Base-by-base conservation (phyloP, 1,140 invertebrate genomes). In the Protaetia brevitarsis region DNA sequence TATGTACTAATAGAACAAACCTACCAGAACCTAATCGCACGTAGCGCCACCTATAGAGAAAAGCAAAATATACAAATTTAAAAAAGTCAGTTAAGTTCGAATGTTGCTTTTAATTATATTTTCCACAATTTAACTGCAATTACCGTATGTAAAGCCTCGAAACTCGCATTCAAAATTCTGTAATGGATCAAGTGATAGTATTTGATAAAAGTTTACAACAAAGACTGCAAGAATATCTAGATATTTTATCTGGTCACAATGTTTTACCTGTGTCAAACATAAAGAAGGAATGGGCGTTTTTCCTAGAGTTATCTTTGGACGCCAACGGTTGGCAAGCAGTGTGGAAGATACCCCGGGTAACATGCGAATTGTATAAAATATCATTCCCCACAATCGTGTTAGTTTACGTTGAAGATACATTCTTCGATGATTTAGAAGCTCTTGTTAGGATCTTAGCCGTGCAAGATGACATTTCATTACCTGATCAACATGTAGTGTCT, bases 301-400 rank as follows among this genome's bases (percentile, higher is more conserved):
- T 83, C 56, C 68, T 86, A 4, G 84, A 87, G 65, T 63, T 86
- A 26, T 78, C 81, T 13, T 75, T 87, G 28, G 85, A 87, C 64
- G 82, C 83, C 29, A 76, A 76, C 68, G 85, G 85, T 3, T 87
- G 86, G 86, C 82, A 84, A 72, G 85, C 84, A 1, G 68, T 87
- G 19, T 87, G 86, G 86, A 87, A 86, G 75, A 84, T 87, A 66
- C 81, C 85, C 13, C 78, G 84, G 5, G 66, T 79, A 4, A 83
- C 80, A 19, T 87, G 86, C 56, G 82, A 86, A 71, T 78, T 82
- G 23, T 77, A 85, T 0, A 76, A 83, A 56, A 77, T 87, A 11
- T 80, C 81, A 10, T 87, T 83, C 78, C 86, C 86, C 0, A 83
- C 83, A 0, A 79, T 86, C 16, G 84, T 87, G 11, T 76, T 82